Base-by-base conservation (phyloP, 2,797 vertebrate genomes). In the Cirrhinus mrigala region DNA sequence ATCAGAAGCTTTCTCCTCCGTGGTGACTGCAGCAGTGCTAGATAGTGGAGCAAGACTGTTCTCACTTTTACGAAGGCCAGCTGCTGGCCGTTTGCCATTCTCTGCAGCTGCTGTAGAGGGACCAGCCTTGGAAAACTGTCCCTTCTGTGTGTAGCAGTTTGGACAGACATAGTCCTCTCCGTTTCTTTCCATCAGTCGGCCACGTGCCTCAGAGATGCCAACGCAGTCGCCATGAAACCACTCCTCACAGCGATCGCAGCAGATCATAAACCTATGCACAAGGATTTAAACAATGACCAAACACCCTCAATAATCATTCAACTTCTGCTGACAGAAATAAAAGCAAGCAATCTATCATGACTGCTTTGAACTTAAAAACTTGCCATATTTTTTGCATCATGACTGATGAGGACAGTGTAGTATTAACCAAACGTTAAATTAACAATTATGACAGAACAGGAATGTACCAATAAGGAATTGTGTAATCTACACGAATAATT, bases 161-260 rank as follows among this genome's bases (percentile, higher is more conserved):
- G 98, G 98, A 91, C 98, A 99, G 91, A 99, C 96, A 79, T 99
- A 99, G 93, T 99, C 98, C 91, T 99, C 98, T 15, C 97, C 97
- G 2, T 99, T 98, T 87, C 97, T 95, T 90, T 99, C 98, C 95
- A 99, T 94, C 33, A 99, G 94, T 24, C 98, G 94, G 3, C 98
- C 98, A 5, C 98, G 97, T 70, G 97, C 97, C 94, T 99, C 98
- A 0, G 98, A 98, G 91, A 99, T 99, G 89, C 98, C 98, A 85
- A 99, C 98, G 16, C 98, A 99, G 92, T 99, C 96, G 2, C 98
- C 98, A 1, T 99, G 98, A 93, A 99, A 99, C 98, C 98, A 99
- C 48, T 99, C 98, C 90, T 99, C 98, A 68, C 98, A 99, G 85
- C 98, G 97, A 91, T 99, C 98, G 70, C 98, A 99, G 94, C 98